phyloP scores from a whole-genome alignment of 2,113 vertebrate genomes.

The Diglossa brunneiventris region DNA sequence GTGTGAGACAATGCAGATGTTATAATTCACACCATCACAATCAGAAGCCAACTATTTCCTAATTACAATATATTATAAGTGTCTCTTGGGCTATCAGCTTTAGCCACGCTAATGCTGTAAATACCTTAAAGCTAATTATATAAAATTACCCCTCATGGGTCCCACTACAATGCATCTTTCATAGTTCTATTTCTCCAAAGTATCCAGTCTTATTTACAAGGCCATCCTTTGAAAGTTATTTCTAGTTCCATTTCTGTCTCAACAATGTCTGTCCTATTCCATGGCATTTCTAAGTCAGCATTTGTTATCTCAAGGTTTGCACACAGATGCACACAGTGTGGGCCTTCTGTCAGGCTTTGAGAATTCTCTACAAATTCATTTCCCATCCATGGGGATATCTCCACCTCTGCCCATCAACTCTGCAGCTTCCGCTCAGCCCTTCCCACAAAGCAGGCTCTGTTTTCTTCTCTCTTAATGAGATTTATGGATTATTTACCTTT shows the following conservation, averaged over 20 bases:
- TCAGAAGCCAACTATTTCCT: neutral
- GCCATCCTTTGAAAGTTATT: neutral
- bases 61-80: neutral
- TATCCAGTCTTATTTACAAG: neutral
- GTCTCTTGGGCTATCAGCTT: neutral
- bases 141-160: neutral
- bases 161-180: neutral
- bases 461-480: fast-evolving
- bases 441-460: fast-evolving
- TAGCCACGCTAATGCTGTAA: neutral
- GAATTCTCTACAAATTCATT: neutral
- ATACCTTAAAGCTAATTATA: neutral
- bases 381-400: neutral
- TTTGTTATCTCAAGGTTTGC: neutral
- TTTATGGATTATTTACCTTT: fast-evolving
- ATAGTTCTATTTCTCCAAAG: neutral
- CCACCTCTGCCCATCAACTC: fast-evolving
- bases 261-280: neutral
- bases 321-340: neutral
- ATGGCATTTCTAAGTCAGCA: neutral
- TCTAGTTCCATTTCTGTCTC: neutral
- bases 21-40: neutral
- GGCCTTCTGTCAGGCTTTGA: neutral
- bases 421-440: neutral
- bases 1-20: neutral